Percentiles rank a stretch among this genome's conserved stretches.
Evolutionary conservation across 1,140 invertebrate species (phyloP).

Genomic region (Achroia grisella): DNA sequence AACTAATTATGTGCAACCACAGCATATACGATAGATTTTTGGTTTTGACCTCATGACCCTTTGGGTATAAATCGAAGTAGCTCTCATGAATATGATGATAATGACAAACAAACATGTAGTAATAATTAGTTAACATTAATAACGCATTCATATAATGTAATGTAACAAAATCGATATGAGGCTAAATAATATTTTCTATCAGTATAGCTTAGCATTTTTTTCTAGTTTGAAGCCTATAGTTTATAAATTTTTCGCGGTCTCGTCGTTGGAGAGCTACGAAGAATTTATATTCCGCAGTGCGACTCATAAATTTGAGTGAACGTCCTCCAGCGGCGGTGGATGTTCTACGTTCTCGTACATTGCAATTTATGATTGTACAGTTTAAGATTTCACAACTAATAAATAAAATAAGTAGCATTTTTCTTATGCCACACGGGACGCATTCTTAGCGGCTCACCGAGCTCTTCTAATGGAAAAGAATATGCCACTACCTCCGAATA

Average conservation of each 20-base stretch:
- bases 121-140: no score
- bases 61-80: no score
- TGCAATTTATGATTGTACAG: constrained; percentile 53
- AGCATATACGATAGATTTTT: no score
- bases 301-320: constrained; percentile 64
- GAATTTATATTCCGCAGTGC: constrained; percentile 67
- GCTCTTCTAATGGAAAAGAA: neutral
- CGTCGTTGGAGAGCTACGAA: constrained; percentile 36
- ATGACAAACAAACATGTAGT: no score
- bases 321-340: constrained; percentile 42
- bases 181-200: no score
- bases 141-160: no score
- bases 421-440: constrained; percentile 5
- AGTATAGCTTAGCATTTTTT: neutral
- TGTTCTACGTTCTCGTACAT: constrained; percentile 47
- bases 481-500: neutral
- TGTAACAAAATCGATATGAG: no score
- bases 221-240: constrained; percentile 25
- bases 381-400: constrained; percentile 53
- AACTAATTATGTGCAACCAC: no score
- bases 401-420: constrained; percentile 20
- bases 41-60: no score
- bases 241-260: constrained; percentile 46
- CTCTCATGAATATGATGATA: no score
- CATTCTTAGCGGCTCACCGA: constrained; percentile 3